A percentile compares a stretch with the other conserved stretches of the same genome.
Evolutionary conservation across 2,113 vertebrate species (phyloP).

Genomic region (Bambusicola thoracicus): DNA sequence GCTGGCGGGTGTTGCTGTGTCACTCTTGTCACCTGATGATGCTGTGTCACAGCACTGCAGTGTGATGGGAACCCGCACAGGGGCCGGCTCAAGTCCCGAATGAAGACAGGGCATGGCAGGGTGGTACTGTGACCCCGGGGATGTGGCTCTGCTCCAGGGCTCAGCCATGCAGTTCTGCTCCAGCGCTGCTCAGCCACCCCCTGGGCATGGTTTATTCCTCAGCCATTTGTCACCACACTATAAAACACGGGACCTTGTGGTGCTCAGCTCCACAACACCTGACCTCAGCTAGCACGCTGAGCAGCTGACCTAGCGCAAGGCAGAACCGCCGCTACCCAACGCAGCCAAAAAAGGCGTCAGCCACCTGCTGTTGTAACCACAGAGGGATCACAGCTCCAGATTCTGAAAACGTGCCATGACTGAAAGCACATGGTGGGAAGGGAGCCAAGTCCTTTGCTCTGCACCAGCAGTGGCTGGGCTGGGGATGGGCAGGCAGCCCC

Average conservation of each 20-base stretch:
- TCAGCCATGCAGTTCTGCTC: background rate
- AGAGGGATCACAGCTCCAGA: background rate
- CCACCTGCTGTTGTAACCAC: background rate
- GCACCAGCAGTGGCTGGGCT: fast-evolving
- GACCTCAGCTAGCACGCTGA: background rate
- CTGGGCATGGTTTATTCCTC: background rate
- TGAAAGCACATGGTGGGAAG: fast-evolving
- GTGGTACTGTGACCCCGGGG: fast-evolving
- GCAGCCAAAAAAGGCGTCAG: fast-evolving
- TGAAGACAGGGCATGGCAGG: fast-evolving
- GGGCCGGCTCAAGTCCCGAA: background rate
- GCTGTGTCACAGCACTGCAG: background rate
- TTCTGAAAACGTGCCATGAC: background rate
- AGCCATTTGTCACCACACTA: background rate
- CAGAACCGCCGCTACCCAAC: fast-evolving
- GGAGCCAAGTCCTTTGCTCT: background rate
- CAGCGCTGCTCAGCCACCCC: background rate
- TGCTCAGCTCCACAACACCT: background rate
- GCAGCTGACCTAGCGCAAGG: background rate
- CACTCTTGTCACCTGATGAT: background rate
- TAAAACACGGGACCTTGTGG: background rate
- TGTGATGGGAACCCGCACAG: fast-evolving
- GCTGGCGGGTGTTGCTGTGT: background rate
- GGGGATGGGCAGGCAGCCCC: background rate
- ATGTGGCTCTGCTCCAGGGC: background rate